Conservation (phyloP, 2,113 vertebrate species). For the Carassius carassius region DNA sequence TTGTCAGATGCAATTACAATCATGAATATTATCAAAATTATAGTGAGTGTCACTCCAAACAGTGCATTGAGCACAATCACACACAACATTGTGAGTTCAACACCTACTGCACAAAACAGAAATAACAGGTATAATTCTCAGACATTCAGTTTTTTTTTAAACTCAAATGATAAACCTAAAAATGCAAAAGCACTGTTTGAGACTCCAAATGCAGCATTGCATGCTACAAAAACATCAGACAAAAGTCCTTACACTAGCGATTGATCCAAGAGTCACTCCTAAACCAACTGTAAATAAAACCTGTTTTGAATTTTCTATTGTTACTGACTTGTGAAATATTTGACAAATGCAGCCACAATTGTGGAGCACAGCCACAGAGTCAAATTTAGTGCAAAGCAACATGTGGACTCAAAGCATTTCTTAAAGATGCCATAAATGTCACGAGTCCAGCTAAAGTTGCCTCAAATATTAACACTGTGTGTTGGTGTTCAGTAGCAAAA, state of each 20-base stretch:
- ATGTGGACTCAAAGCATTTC: slow-evolving; percentile 4
- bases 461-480: not conserved
- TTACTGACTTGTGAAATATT: too few species aligned
- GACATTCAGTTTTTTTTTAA: not conserved
- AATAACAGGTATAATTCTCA: not conserved
- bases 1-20: not conserved
- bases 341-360: not conserved
- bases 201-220: not conserved
- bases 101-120: not conserved
- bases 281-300: not conserved
- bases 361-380: slow-evolving; percentile 5
- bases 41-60: not conserved
- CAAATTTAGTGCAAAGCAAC: slow-evolving; percentile 10
- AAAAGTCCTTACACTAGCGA: not conserved
- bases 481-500: not conserved
- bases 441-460: not conserved
- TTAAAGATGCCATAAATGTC: not conserved
- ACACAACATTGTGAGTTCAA: not conserved
- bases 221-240: not conserved
- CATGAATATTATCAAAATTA: not conserved
- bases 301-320: not conserved
- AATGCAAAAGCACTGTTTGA: not conserved
- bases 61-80: not conserved
- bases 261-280: not conserved
- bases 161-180: not conserved